Conservation (phyloP, 2,888 invertebrate genomes). For the Drosophila melanosoma region DNA sequence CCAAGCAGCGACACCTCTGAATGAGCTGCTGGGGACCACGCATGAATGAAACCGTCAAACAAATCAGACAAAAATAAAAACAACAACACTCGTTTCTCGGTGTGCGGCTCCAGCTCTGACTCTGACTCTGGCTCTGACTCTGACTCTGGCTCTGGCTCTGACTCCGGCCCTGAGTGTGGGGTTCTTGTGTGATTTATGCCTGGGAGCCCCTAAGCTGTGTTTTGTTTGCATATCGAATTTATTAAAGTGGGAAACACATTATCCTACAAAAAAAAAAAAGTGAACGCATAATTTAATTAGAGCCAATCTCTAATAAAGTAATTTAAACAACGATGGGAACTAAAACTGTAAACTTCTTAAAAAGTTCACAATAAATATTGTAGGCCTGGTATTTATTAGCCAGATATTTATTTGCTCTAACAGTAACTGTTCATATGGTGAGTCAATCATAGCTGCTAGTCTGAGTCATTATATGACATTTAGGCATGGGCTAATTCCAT, state of each 20-base stretch:
- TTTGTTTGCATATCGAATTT: constrained; percentile 68
- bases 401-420: not conserved
- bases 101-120: constrained; percentile 8
- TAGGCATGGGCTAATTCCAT: constrained; percentile 24
- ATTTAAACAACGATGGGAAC: constrained; percentile 44
- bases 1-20: constrained; percentile 70
- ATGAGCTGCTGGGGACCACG: constrained; percentile 72
- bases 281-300: constrained; percentile 72
- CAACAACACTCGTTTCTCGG: constrained; percentile 4
- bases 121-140: no score
- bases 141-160: no score
- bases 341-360: constrained; percentile 1
- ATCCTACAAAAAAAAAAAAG: constrained; percentile 21
- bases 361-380: not conserved
- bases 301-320: constrained; percentile 31
- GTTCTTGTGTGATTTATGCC: constrained; percentile 72
- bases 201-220: constrained; percentile 61
- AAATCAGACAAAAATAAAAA: constrained; percentile 15
- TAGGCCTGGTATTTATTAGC: not conserved
- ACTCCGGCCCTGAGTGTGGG: constrained; percentile 38
- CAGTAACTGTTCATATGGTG: not conserved
- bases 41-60: constrained; percentile 65
- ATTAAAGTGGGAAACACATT: constrained; percentile 68
- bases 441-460: constrained; percentile 4
- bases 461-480: constrained; percentile 47